phyloP scores from a whole-genome alignment of 2,797 vertebrate species.

The Poeciliopsis gracilis region DNA sequence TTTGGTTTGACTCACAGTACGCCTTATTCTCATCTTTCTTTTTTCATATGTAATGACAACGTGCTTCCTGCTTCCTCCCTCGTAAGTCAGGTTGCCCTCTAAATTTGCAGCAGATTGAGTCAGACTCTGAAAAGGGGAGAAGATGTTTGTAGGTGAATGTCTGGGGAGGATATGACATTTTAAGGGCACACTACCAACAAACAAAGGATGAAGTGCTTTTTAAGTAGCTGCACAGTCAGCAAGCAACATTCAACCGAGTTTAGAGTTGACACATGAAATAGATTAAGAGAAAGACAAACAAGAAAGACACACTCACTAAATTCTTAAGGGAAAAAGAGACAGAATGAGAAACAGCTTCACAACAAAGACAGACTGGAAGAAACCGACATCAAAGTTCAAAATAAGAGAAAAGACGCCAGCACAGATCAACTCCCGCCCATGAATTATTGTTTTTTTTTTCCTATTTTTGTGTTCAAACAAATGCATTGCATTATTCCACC shows the following conservation, averaged over 20 bases:
- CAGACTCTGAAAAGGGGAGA: conserved; percentile 35
- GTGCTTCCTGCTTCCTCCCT: conserved; percentile 29
- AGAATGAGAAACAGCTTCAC: conserved; percentile 10
- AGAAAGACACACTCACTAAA: neutral
- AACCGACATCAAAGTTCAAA: conserved; percentile 17
- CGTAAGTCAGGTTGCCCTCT: conserved; percentile 27
- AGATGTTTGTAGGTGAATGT: conserved; percentile 44
- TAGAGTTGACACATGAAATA: conserved; percentile 14
- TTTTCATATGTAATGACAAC: conserved; percentile 3
- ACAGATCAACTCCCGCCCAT: conserved; percentile 11
- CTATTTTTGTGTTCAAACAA: conserved; percentile 38
- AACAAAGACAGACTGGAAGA: conserved; percentile 11
- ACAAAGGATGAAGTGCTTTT: conserved; percentile 26
- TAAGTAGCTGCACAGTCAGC: conserved; percentile 3
- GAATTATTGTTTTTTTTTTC: conserved; percentile 2
- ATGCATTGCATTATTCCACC: conserved; percentile 17
- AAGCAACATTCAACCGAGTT: neutral
- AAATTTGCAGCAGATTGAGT: conserved; percentile 64
- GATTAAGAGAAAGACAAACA: neutral
- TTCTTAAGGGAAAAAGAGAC: conserved; percentile 7
- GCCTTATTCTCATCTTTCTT: conserved; percentile 18
- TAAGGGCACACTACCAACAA: conserved; percentile 35
- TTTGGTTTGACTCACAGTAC: conserved; percentile 27
- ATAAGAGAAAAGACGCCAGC: neutral
- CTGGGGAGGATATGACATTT: conserved; percentile 45